Evolutionary conservation across 2,797 vertebrate species (phyloP).

Genomic region (Setipinna tenuifilis): DNA sequence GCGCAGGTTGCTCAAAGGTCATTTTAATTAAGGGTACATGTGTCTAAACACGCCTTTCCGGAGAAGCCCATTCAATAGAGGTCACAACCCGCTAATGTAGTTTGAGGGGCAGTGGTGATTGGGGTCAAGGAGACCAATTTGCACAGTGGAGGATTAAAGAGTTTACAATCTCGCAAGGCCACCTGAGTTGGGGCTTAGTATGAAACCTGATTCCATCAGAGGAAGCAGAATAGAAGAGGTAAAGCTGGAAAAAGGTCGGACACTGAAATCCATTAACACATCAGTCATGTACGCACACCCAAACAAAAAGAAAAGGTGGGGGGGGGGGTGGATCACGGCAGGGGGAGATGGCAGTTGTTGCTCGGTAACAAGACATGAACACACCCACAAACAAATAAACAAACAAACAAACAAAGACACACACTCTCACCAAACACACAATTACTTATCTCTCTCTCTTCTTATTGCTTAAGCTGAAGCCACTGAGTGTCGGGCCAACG

Average conservation of each 20-base stretch:
- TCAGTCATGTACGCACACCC: not conserved
- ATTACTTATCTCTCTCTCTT: not conserved
- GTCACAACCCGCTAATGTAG: not conserved
- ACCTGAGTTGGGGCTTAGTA: not conserved
- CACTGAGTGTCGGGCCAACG: not conserved
- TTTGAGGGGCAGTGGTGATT: not conserved
- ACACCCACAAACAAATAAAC: not conserved
- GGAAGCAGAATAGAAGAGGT: not conserved
- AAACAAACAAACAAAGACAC: not conserved
- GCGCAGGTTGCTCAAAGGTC: not conserved
- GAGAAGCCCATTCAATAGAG: not conserved
- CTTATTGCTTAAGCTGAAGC: not conserved
- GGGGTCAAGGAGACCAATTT: conserved; percentile 9
- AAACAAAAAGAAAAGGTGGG: too few species aligned
- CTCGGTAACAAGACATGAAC: not conserved
- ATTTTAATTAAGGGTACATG: conserved; percentile 17
- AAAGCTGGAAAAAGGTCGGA: not conserved
- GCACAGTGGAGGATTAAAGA: not conserved
- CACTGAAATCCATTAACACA: not conserved
- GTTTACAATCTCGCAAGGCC: not conserved
- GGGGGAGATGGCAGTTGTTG: not conserved
- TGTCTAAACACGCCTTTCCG: not conserved
- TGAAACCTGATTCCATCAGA: not conserved
- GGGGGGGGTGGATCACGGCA: not conserved
- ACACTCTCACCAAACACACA: not conserved